phyloP scores from a whole-genome alignment of 2,888 invertebrate species.

The Nysson spinosus region DNA sequence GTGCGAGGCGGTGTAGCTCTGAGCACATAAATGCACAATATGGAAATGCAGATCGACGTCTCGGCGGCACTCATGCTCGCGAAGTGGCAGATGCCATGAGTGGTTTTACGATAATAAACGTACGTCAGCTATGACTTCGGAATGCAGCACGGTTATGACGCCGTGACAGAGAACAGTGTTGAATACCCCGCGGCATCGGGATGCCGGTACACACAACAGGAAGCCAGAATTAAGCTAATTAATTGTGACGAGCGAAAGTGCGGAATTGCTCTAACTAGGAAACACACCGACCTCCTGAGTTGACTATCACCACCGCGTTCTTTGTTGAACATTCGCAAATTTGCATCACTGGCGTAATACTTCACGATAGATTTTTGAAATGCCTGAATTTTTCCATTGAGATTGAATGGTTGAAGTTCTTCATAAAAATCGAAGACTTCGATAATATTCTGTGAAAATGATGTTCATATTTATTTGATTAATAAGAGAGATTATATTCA shows the following conservation, averaged over 20 bases:
- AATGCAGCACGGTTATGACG: conserved; percentile 49
- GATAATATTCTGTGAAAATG: too few species aligned
- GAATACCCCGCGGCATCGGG: conserved; percentile 20
- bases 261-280: conserved; percentile 67
- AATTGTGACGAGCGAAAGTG: conserved; percentile 70
- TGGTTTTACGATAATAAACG: conserved; percentile 40
- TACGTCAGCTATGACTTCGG: conserved; percentile 54
- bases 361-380: too few species aligned
- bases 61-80: conserved; percentile 64
- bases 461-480: too few species aligned
- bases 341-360: neutral
- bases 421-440: too few species aligned
- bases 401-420: too few species aligned
- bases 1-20: conserved; percentile 33
- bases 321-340: neutral
- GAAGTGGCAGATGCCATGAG: conserved; percentile 31
- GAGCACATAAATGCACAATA: conserved; percentile 71
- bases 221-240: conserved; percentile 73
- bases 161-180: conserved; percentile 33
- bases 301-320: neutral
- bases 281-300: conserved; percentile 40
- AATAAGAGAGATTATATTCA: too few species aligned
- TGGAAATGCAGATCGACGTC: conserved; percentile 71
- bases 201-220: conserved; percentile 64
- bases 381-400: too few species aligned